Conservation (phyloP, 2,797 vertebrate species). For the Pelochelys cantorii region DNA sequence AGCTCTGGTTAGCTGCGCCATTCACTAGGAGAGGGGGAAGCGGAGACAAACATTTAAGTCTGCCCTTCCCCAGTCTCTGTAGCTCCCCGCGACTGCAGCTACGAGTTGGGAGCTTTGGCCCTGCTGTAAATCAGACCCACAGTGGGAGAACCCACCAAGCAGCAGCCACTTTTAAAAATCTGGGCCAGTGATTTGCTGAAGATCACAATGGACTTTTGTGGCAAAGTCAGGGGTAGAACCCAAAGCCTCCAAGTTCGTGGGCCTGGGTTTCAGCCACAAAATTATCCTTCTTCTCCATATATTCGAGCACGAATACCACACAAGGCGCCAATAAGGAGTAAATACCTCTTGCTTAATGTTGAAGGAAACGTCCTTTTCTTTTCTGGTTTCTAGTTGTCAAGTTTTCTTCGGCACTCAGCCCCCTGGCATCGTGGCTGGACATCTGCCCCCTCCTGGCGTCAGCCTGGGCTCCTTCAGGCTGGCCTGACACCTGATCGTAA, state of each 20-base stretch:
- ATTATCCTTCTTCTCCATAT: neutral
- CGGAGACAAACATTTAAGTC: neutral
- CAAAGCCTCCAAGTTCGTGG: neutral
- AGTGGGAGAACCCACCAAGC: neutral
- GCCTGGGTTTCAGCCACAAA: neutral
- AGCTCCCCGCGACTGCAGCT: neutral
- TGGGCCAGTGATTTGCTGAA: neutral
- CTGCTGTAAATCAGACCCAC: neutral
- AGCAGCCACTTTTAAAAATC: neutral
- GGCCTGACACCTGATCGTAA: conserved; percentile 24
- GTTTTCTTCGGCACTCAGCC: conserved; percentile 17
- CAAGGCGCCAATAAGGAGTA: neutral
- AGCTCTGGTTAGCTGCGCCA: no score
- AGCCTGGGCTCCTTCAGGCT: conserved; percentile 5
- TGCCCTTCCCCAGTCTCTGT: neutral
- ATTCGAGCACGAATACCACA: neutral
- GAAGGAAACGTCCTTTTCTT: conserved; percentile 42
- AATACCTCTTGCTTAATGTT: conserved; percentile 57
- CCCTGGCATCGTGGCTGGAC: conserved; percentile 22
- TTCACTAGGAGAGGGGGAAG: neutral
- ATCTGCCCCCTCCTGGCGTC: conserved; percentile 38
- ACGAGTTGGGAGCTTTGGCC: neutral
- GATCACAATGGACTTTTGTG: neutral
- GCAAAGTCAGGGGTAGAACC: neutral
- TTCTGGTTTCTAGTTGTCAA: neutral